Evolutionary conservation across 2,797 vertebrate genomes (phyloP).

Genomic region (Eidolon dupreanum): DNA sequence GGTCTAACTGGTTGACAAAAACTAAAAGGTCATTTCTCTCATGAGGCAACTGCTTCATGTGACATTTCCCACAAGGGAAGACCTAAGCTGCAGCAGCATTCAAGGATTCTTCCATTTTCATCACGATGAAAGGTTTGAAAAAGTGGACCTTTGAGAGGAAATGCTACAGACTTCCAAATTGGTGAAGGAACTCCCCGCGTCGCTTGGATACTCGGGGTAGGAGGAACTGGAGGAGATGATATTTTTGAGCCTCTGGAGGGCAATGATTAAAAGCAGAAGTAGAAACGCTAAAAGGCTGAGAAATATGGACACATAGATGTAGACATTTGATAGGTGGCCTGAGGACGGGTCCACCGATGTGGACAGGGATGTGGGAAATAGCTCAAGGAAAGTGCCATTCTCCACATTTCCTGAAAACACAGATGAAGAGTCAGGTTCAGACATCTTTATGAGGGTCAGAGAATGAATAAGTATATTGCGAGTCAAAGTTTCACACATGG

Average conservation of each 20-base stretch:
- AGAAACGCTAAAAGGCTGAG: constrained; percentile 96
- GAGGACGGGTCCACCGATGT: constrained; percentile 90
- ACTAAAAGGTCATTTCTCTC: constrained; percentile 58
- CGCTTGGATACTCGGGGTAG: constrained; percentile 94
- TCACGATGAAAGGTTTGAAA: constrained; percentile 92
- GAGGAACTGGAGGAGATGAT: constrained; percentile 96
- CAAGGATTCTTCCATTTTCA: background rate
- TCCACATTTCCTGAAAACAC: constrained; percentile 86
- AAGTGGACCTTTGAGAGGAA: constrained; percentile 93
- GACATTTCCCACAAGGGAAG: constrained; percentile 40
- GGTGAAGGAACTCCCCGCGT: constrained; percentile 94
- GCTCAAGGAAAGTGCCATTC: constrained; percentile 92
- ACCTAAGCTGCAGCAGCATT: constrained; percentile 26
- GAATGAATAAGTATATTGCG: background rate
- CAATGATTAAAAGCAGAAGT: constrained; percentile 94
- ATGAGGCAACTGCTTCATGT: constrained; percentile 69
- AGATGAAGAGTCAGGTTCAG: constrained; percentile 86
- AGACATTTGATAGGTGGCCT: constrained; percentile 91
- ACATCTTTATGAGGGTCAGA: constrained; percentile 83
- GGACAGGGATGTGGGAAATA: constrained; percentile 92
- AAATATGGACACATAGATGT: constrained; percentile 97
- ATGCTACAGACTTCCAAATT: constrained; percentile 98
- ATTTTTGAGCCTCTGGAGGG: constrained; percentile 97
- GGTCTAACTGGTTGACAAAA: background rate
- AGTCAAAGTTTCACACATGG: constrained; percentile 55